A percentile compares a stretch with the other conserved stretches of the same genome.
Conservation (phyloP, 2,113 vertebrate genomes). For the Tragelaphus imberbis region DNA sequence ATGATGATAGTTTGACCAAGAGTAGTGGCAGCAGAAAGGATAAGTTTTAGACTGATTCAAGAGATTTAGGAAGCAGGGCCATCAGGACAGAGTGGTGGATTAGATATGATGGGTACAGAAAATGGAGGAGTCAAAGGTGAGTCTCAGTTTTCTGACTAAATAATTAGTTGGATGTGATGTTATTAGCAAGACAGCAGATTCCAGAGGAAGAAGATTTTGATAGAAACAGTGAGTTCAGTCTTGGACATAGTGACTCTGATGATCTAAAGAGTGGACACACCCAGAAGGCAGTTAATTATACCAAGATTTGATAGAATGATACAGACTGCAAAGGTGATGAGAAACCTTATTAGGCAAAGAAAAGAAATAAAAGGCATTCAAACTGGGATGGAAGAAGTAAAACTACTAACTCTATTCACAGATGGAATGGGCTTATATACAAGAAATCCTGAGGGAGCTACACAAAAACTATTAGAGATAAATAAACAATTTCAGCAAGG, state of each 20-base stretch:
- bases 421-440: neutral
- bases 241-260: neutral
- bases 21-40: neutral
- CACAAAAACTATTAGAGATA: neutral
- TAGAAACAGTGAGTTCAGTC: neutral
- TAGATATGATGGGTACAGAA: neutral
- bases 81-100: neutral
- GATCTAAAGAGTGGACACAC: neutral
- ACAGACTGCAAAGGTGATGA: neutral
- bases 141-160: neutral
- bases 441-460: neutral
- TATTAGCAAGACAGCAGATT: neutral
- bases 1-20: neutral
- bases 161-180: neutral
- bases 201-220: neutral
- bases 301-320: neutral
- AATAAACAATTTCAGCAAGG: neutral
- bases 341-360: neutral
- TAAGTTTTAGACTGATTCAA: slow-evolving; percentile 21
- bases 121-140: neutral
- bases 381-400: neutral
- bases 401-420: neutral
- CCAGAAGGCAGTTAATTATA: neutral
- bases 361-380: neutral
- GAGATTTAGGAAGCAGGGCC: neutral